A percentile compares a stretch with the other conserved stretches of the same genome.
These are phyloP conservation scores for Eretmocerus hayati DNA, from an alignment of 2,888 invertebrate species.

Conservation along the genomic window DNA sequence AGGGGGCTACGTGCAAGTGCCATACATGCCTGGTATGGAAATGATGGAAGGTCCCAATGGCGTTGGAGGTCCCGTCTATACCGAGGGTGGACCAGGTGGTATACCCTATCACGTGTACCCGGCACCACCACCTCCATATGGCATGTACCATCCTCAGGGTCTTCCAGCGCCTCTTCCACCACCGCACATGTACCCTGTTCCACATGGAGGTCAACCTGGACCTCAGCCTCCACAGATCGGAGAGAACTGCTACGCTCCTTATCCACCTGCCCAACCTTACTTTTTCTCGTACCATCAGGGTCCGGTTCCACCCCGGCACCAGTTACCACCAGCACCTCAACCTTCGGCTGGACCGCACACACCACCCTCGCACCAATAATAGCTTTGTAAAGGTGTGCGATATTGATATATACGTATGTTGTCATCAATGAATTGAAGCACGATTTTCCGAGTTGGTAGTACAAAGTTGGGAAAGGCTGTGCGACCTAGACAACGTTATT, in stretches of 20 bases:
- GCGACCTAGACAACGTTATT: too few species aligned
- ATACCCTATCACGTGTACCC: too few species aligned
- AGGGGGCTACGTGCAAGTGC: conserved; percentile 10
- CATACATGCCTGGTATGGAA: too few species aligned
- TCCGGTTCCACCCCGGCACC: too few species aligned
- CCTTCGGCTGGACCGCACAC: neutral
- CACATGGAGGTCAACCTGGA: neutral
- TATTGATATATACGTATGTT: too few species aligned
- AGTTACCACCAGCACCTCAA: conserved; percentile 1
- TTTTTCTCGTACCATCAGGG: conserved; percentile 15
- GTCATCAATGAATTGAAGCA: too few species aligned
- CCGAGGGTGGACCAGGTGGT: too few species aligned
- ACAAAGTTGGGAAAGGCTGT: too few species aligned
- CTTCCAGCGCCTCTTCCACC: neutral
- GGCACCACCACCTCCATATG: conserved; percentile 3
- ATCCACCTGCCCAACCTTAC: conserved; percentile 13
- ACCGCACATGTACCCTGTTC: neutral
- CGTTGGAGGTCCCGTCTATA: too few species aligned
- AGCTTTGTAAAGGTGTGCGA: too few species aligned
- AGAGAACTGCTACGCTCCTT: conserved; percentile 1
- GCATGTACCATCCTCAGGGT: conserved; percentile 8
- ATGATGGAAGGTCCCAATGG: too few species aligned
- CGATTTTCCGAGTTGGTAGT: too few species aligned
- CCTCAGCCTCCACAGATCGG: neutral
- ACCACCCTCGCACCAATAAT: neutral